Conservation (phyloP, 2,888 invertebrate genomes). For the Idaea straminata region DNA sequence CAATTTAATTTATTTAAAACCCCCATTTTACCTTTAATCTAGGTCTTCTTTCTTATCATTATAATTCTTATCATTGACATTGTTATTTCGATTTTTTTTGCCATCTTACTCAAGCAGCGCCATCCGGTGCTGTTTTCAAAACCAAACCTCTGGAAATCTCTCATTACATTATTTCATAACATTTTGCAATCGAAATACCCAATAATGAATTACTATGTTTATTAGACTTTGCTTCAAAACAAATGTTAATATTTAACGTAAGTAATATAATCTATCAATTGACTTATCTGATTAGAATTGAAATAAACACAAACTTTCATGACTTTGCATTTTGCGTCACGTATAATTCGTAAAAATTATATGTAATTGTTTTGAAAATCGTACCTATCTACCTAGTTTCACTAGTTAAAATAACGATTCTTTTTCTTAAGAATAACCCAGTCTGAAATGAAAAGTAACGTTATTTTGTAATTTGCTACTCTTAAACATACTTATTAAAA, state of each 20-base stretch:
- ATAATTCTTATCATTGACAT: too few species aligned
- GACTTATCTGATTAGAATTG: conserved; percentile 3
- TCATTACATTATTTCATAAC: background rate
- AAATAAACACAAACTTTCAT: conserved; percentile 4
- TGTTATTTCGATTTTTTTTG: background rate
- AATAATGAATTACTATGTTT: background rate
- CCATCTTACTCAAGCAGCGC: too few species aligned
- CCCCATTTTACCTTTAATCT: too few species aligned
- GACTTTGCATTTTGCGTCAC: background rate
- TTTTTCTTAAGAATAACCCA: too few species aligned
- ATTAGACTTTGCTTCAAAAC: background rate
- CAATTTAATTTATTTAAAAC: too few species aligned
- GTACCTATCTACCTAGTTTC: too few species aligned
- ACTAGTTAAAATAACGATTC: too few species aligned
- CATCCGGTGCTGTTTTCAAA: too few species aligned
- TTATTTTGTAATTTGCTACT: too few species aligned
- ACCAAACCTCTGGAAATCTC: background rate
- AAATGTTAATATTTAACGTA: background rate
- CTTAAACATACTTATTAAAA: too few species aligned
- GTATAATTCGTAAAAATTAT: background rate
- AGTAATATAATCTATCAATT: background rate
- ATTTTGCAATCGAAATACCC: background rate
- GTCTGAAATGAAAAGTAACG: too few species aligned
- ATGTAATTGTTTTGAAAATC: background rate
- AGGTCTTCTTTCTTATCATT: too few species aligned